Conservation (phyloP, 2,113 vertebrate genomes). For the Etheostoma spectabile region DNA sequence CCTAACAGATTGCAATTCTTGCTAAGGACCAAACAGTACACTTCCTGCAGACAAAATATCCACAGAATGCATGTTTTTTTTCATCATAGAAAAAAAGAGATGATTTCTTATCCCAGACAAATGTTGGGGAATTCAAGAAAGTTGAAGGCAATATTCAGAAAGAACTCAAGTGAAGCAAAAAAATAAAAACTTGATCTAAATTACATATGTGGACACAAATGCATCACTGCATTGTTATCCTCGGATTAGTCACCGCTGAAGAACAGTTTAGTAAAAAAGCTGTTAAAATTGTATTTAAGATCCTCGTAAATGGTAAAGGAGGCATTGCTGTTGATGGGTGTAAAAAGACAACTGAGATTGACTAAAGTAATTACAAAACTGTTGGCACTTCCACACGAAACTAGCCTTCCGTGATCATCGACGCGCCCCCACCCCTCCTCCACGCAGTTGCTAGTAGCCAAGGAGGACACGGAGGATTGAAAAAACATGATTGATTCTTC, state of each 20-base stretch:
- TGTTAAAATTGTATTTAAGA: conserved; percentile 4
- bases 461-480: too few species aligned
- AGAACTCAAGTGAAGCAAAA: background rate
- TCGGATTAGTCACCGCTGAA: conserved; percentile 7
- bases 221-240: conserved; percentile 4
- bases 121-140: background rate
- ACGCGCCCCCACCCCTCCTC: too few species aligned
- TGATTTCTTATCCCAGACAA: background rate
- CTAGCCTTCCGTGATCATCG: too few species aligned
- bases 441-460: too few species aligned
- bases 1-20: background rate
- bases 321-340: background rate
- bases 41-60: conserved; percentile 3
- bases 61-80: background rate
- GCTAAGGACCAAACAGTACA: background rate
- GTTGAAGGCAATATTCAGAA: background rate
- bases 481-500: too few species aligned
- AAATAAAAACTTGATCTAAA: background rate
- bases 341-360: conserved; percentile 3
- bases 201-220: conserved; percentile 10
- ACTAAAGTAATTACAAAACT: too few species aligned
- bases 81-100: conserved; percentile 5
- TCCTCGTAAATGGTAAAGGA: background rate
- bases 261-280: conserved; percentile 5
- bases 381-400: too few species aligned